A percentile compares a stretch with the other conserved stretches of the same genome.
phyloP scores from a whole-genome alignment of 2,113 vertebrate species.

The Ammodytes marinus region DNA sequence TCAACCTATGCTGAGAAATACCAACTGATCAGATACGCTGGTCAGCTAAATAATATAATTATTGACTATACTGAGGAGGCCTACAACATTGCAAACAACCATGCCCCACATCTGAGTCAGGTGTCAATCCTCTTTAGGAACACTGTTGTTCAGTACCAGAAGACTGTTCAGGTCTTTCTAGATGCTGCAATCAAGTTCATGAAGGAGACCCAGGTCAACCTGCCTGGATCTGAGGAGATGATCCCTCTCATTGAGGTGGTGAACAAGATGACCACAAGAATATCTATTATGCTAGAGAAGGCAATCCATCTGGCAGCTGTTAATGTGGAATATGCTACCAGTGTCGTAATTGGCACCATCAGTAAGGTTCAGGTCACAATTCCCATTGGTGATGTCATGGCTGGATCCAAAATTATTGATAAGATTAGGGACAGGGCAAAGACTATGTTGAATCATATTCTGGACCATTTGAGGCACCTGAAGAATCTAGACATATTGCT shows the following conservation, averaged over 20 bases:
- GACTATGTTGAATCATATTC: neutral
- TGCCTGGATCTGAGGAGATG: constrained; percentile 82
- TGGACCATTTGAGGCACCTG: neutral
- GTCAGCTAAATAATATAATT: constrained; percentile 72
- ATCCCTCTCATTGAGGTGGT: constrained; percentile 86
- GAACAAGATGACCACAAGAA: constrained; percentile 68
- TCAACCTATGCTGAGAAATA: constrained; percentile 77
- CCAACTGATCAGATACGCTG: constrained; percentile 18
- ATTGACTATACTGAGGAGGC: constrained; percentile 66
- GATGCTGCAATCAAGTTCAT: constrained; percentile 85
- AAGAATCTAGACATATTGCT: constrained; percentile 4
- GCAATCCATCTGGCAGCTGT: constrained; percentile 58
- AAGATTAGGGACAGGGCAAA: neutral
- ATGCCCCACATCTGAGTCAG: constrained; percentile 77
- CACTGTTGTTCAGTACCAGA: constrained; percentile 79
- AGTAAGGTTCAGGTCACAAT: constrained; percentile 14
- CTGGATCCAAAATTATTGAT: constrained; percentile 9
- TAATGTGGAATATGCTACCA: neutral
- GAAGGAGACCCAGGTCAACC: constrained; percentile 84
- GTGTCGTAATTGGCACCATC: neutral
- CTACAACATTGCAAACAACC: constrained; percentile 68
- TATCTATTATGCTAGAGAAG: constrained; percentile 66
- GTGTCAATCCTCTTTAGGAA: constrained; percentile 80
- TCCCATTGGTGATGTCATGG: constrained; percentile 16
- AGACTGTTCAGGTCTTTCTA: constrained; percentile 78